Conservation (phyloP, 2,113 vertebrate species). For the Vulpes vulpes region DNA sequence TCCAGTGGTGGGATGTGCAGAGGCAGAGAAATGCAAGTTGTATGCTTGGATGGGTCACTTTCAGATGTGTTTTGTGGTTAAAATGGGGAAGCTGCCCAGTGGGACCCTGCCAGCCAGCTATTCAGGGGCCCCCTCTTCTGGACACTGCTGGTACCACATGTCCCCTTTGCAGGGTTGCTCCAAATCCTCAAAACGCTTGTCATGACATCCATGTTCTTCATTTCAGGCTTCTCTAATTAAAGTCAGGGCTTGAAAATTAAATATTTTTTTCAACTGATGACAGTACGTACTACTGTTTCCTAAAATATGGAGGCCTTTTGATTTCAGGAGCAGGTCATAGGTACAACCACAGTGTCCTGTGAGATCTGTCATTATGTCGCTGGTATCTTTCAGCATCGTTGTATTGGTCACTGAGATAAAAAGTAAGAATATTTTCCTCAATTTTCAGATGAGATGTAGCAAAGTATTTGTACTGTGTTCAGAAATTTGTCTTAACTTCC, state of each 20-base stretch:
- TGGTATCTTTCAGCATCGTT: not conserved
- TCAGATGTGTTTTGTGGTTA: not conserved
- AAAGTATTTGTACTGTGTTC: not conserved
- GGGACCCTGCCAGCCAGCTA: not conserved
- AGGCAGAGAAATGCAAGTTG: slow-evolving; percentile 17
- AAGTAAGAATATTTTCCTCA: not conserved
- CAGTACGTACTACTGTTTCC: not conserved
- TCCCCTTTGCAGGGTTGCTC: not conserved
- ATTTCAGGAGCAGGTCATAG: not conserved
- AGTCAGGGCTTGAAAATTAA: not conserved
- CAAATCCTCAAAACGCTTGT: not conserved
- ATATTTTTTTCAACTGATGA: not conserved
- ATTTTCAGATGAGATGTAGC: not conserved
- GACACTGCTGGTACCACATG: not conserved
- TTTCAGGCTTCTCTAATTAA: not conserved
- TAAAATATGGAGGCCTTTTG: not conserved
- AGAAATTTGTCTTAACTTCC: not conserved
- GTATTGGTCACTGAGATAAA: not conserved
- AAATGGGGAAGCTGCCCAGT: not conserved
- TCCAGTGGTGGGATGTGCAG: not conserved
- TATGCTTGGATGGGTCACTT: not conserved
- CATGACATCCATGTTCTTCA: not conserved
- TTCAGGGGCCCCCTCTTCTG: slow-evolving; percentile 76
- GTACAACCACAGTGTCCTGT: not conserved
- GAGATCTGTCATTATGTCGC: not conserved